Percentiles rank a stretch among this genome's conserved stretches.
Conservation (phyloP, 1,140 invertebrate species). For the Meloidogyne exigua region DNA sequence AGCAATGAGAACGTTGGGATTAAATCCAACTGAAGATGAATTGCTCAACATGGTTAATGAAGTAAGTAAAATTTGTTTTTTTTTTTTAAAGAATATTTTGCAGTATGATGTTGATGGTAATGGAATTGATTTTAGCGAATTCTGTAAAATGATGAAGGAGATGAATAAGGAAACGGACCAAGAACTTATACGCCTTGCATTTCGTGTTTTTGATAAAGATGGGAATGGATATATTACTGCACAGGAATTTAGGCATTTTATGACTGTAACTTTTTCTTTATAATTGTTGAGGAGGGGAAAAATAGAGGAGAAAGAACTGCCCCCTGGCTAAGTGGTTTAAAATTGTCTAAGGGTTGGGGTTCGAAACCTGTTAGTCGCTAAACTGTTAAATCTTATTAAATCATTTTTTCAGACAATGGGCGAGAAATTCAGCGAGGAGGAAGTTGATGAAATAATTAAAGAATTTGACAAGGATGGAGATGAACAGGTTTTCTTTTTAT, state of each 20-base stretch:
- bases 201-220: constrained; percentile 64
- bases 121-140: constrained; percentile 46
- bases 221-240: constrained; percentile 63
- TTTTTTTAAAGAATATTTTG: not conserved
- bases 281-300: too few species aligned
- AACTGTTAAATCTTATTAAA: too few species aligned
- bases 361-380: too few species aligned
- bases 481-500: constrained; percentile 50
- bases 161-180: constrained; percentile 64
- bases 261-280: too few species aligned
- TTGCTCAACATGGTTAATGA: constrained; percentile 62
- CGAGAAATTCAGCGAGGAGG: constrained; percentile 63
- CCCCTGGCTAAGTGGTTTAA: too few species aligned
- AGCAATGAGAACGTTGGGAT: constrained; percentile 60
- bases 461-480: constrained; percentile 63
- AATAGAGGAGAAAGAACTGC: not conserved
- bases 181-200: constrained; percentile 62
- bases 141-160: constrained; percentile 64
- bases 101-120: constrained; percentile 29
- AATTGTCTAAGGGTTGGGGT: too few species aligned
- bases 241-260: constrained; percentile 63
- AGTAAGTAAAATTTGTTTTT: constrained; percentile 7
- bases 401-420: constrained; percentile 53
- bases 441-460: constrained; percentile 62
- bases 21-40: constrained; percentile 63